Base-by-base conservation (phyloP, 2,113 vertebrate species). In the Proterorhinus semilunaris region DNA sequence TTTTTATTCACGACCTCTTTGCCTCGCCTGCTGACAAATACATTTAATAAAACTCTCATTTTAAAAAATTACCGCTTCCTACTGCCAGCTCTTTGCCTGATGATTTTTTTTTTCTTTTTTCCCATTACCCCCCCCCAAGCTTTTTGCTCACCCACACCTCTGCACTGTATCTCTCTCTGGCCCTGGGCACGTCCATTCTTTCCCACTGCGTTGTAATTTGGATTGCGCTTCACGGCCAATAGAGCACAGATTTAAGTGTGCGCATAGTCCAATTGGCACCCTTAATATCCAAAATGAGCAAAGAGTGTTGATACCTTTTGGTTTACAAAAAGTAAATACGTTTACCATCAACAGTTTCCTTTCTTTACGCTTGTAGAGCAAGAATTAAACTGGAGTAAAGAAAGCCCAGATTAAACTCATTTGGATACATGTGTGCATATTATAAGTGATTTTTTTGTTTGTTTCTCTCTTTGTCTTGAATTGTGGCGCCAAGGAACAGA, bases 1-100 rank as follows among this genome's bases (percentile, higher is more conserved):
- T 62, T 89, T 89, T 88, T 88, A 90, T 90, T 87, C 84, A 89
- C 76, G 81, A 75, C 63, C 71, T 82, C 65, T 69, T 72, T 21
- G 48, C 72, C 65, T 79, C 49, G 62, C 66, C 62, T 65, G 66
- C 76, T 72, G 73, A 82, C 81, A 86, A 85, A 87, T 80, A 89
- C 68, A 88, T 84, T 66, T 79, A 84, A 88, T 86, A 87, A 71
- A 86, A 83, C 71, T 81, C 74, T 79, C 68, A 83, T 89, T 87
- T 85, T 78, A 88, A 86, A 82, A 91, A 88, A 92, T 86, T 72
- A 87, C 78, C 52, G 0, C 21, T 61, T 76, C 75, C 69, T 69
- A 64, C 82, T 66, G 59, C 75, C 59, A 76, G 62, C 55, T 55
- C 51, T 43, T 82, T 52, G 71, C 53, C 76, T 77, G 75, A 76